Evolutionary conservation across 2,113 vertebrate genomes (phyloP).

Genomic region (Mus pahari): DNA sequence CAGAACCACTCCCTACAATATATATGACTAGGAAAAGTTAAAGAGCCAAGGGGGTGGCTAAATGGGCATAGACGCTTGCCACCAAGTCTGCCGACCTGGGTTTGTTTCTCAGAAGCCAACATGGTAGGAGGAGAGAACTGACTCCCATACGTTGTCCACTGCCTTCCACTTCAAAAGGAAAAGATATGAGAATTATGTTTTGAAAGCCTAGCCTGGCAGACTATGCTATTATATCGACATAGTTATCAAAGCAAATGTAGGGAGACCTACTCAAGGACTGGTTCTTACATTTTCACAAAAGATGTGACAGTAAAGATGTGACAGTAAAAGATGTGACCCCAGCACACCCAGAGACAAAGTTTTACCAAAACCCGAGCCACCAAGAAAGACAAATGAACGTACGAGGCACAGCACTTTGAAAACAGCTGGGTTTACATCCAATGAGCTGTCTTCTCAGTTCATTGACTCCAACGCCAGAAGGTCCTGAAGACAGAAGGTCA

Average conservation of each 20-base stretch:
- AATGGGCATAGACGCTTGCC: background rate
- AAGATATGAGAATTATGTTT: background rate
- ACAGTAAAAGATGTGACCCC: background rate
- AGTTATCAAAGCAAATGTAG: slow-evolving; percentile 11
- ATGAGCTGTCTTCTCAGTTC: slow-evolving; percentile 93
- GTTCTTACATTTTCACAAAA: background rate
- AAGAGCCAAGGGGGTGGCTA: background rate
- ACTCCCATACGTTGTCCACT: background rate
- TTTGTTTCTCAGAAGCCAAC: background rate
- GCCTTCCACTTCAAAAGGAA: background rate
- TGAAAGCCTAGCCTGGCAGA: background rate
- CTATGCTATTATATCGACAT: background rate
- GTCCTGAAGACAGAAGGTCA: slow-evolving; percentile 86
- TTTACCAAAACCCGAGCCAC: slow-evolving; percentile 15
- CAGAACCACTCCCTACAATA: too few relatives aligned
- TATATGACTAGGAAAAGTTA: background rate
- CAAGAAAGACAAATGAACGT: slow-evolving; percentile 79
- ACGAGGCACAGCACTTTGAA: slow-evolving; percentile 94
- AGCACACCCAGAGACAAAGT: background rate
- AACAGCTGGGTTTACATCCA: slow-evolving; percentile 89
- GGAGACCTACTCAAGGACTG: background rate
- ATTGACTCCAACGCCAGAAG: slow-evolving; percentile 95
- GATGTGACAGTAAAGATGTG: background rate
- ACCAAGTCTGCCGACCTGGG: background rate
- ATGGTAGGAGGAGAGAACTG: background rate